Base-by-base conservation (phyloP, 92 coral and sea anemone genomes). In the Epizoanthus scotinus region DNA sequence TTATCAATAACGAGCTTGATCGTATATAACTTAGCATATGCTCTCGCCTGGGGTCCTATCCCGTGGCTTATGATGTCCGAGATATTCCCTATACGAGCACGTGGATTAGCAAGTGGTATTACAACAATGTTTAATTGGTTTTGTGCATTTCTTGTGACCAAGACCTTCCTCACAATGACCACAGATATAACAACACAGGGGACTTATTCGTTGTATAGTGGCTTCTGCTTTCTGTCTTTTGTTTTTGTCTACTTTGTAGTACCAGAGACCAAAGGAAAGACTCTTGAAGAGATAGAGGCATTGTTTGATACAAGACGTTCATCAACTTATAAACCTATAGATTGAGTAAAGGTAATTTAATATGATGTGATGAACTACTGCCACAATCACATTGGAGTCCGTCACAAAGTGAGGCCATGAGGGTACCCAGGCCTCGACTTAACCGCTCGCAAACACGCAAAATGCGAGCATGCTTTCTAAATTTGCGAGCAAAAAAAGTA, bases 31-130 rank as follows among this genome's bases (percentile, higher is more conserved):
- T 54, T 90, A 22, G 79, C 83, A 19, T 92, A 87, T 53, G 74
- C 95, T n/a, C 72, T 95, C 8, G 88, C 98, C 10, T 93, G 98
- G 98, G 99, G 99, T 8, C 99, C 99, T 22, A 84, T 95, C 22
- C 99, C 99, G 0, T 95, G 98, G 99, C 86, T 95, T 8, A 78
- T 87, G 5, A 93, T 95, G 91, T 90, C 98, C 0, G 99, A 95
- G 85, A 83, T 95, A 49, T 90, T 95, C 22, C 98, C 98, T 17
- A 85, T 87, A 25, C 87, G 91, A 12, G 98, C 93, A 6, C 93
- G 99, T 18, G 97, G 99, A 27, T 81, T 85, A 29, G 98, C 96
- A 0, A 82, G 95, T 42, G 92, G 95, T 63, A 73, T 93, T 24
- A 87, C 96, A 19, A 85, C 99, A n/a, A 64, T 87, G 71, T 60